Conservation (phyloP, 2,888 invertebrate species). For the Augochlorella aurata region DNA sequence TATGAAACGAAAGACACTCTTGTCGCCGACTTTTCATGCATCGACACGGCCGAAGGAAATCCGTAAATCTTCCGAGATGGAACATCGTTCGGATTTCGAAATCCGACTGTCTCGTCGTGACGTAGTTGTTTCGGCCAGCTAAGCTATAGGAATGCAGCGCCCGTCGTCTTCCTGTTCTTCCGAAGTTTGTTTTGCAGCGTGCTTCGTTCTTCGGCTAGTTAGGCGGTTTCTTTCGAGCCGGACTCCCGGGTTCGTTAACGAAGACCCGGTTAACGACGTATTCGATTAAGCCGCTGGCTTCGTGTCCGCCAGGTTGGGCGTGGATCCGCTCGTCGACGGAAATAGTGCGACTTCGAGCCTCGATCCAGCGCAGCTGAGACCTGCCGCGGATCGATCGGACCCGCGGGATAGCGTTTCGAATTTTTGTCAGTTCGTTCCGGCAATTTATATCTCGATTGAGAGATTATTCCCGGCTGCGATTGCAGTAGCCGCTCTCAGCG, state of each 20-base stretch:
- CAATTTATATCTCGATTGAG: neutral
- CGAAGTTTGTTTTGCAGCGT: constrained; percentile 41
- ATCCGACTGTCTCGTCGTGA: constrained; percentile 1
- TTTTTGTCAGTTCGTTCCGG: neutral
- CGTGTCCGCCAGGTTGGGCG: constrained; percentile 3
- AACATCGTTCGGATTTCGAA: constrained; percentile 36
- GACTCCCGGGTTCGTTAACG: constrained; percentile 42
- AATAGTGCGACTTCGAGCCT: constrained; percentile 22
- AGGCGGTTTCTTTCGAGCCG: constrained; percentile 33
- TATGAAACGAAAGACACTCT: constrained; percentile 18
- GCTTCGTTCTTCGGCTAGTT: constrained; percentile 41
- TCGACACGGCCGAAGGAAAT: neutral
- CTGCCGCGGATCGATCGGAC: constrained; percentile 10
- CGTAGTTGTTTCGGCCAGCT: constrained; percentile 33
- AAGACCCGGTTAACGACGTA: constrained; percentile 44
- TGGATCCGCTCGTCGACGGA: constrained; percentile 13
- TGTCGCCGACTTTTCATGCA: constrained; percentile 9
- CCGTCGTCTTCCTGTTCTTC: constrained; percentile 24
- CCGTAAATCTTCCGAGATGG: constrained; percentile 30
- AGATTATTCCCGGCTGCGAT: neutral
- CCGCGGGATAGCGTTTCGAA: neutral
- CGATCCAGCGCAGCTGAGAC: neutral
- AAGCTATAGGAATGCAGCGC: constrained; percentile 36
- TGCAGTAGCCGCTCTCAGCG: neutral
- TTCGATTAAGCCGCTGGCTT: constrained; percentile 32